These are phyloP conservation scores for Drosophila sordidula DNA, from an alignment of 2,888 invertebrate species.

Conservation along the genomic window DNA sequence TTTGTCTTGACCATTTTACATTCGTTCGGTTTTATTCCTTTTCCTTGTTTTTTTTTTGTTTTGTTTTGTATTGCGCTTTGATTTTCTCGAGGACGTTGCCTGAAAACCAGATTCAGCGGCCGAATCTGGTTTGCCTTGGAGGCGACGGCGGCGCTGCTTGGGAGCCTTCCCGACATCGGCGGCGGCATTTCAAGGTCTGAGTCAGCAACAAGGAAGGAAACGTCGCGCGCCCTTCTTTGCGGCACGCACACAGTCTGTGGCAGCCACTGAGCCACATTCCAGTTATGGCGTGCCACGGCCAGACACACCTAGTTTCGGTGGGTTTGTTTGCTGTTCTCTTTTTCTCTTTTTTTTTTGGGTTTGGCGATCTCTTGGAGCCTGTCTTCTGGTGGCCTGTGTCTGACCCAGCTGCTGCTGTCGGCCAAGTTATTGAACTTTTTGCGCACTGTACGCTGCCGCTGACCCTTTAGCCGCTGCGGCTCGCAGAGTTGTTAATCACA, in stretches of 20 bases:
- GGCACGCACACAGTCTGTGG: slow-evolving; percentile 47
- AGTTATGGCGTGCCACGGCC: slow-evolving; percentile 56
- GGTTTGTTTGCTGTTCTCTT: neutral
- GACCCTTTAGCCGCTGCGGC: slow-evolving; percentile 38
- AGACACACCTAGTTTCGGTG: slow-evolving; percentile 72
- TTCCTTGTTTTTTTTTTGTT: slow-evolving; percentile 1
- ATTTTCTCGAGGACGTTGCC: slow-evolving; percentile 73
- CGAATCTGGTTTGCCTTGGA: slow-evolving; percentile 76
- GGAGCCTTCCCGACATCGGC: slow-evolving; percentile 58
- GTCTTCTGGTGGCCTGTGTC: neutral
- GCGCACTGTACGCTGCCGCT: slow-evolving; percentile 12
- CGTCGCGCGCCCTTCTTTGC: slow-evolving; percentile 57
- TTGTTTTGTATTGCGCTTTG: slow-evolving; percentile 34
- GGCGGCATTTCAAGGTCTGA: slow-evolving; percentile 78
- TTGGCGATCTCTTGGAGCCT: neutral
- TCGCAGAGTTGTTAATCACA: slow-evolving; percentile 65
- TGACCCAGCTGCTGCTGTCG: slow-evolving; percentile 9
- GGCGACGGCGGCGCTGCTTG: slow-evolving; percentile 31
- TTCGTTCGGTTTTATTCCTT: slow-evolving; percentile 41
- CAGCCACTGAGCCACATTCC: slow-evolving; percentile 65
- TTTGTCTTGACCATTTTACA: slow-evolving; percentile 57
- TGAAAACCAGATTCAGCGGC: slow-evolving; percentile 67
- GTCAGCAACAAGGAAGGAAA: slow-evolving; percentile 73
- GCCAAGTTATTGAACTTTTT: slow-evolving; percentile 58
- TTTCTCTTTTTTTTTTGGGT: neutral